Evolutionary conservation across 1,140 invertebrate genomes (phyloP).

Genomic region (Papilio dardanus): DNA sequence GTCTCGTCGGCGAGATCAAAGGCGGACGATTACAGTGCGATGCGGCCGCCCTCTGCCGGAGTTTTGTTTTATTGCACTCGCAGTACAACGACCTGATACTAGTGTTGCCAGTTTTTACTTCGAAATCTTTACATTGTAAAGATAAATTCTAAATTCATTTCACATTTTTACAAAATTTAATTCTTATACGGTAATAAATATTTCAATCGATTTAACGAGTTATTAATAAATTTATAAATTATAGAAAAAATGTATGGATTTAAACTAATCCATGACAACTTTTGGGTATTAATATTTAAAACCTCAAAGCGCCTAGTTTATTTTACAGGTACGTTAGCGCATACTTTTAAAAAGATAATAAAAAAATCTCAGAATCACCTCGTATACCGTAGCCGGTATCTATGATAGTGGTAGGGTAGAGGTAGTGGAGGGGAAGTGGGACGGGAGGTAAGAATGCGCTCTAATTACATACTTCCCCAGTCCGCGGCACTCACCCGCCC

Average conservation of each 20-base stretch:
- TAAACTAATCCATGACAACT: background rate
- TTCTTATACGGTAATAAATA: background rate
- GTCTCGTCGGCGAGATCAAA: slow-evolving; percentile 53
- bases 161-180: background rate
- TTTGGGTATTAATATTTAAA: background rate
- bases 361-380: background rate
- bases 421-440: slow-evolving; percentile 39
- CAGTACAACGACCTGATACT: slow-evolving; percentile 46
- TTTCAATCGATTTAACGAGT: background rate
- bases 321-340: background rate
- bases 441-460: slow-evolving; percentile 59
- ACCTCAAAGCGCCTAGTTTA: background rate
- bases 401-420: background rate
- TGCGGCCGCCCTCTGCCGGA: slow-evolving; percentile 43
- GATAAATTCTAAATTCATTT: background rate
- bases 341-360: background rate
- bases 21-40: slow-evolving; percentile 49
- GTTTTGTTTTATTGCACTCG: slow-evolving; percentile 48
- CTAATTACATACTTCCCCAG: slow-evolving; percentile 64
- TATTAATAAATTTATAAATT: no score
- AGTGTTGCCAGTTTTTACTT: slow-evolving; percentile 30
- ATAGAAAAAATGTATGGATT: no score
- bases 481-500: slow-evolving; percentile 33
- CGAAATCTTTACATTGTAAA: slow-evolving; percentile 23
- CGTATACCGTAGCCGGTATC: background rate